Evolutionary conservation across 2,888 invertebrate genomes (phyloP).

Genomic region (Cryptophagus acutangulus): DNA sequence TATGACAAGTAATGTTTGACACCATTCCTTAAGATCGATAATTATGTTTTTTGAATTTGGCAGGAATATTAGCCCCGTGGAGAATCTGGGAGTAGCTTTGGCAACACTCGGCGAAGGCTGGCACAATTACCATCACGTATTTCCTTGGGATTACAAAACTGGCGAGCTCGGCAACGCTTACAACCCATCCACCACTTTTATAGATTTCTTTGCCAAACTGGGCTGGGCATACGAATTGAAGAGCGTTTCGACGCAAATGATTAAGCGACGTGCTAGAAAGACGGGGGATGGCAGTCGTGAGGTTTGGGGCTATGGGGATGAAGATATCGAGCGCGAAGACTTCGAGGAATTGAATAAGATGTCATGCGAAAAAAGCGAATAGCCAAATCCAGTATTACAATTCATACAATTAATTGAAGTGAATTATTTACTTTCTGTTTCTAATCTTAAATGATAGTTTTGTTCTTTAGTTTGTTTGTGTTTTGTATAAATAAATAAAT

Average conservation of each 20-base stretch:
- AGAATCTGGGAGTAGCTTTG: conserved; percentile 67
- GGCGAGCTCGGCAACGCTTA: conserved; percentile 48
- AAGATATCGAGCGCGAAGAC: conserved; percentile 55
- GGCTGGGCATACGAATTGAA: conserved; percentile 82
- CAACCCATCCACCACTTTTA: conserved; percentile 75
- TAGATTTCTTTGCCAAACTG: conserved; percentile 70
- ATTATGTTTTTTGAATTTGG: conserved; percentile 15
- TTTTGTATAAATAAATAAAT: no score
- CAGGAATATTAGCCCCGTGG: conserved; percentile 69
- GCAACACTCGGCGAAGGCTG: conserved; percentile 76
- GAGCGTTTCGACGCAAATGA: conserved; percentile 56
- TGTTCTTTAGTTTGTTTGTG: no score
- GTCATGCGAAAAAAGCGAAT: conserved; percentile 39
- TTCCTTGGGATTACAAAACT: conserved; percentile 57
- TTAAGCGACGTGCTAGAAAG: conserved; percentile 53
- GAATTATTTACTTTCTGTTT: no score
- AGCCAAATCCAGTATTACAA: conserved; percentile 1
- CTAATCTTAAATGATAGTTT: no score
- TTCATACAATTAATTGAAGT: no score
- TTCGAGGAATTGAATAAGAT: conserved; percentile 52
- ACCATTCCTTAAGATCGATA: neutral
- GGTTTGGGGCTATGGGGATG: conserved; percentile 64
- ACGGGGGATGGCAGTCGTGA: conserved; percentile 59
- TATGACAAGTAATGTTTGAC: conserved; percentile 66
- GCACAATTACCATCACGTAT: conserved; percentile 81